Evolutionary conservation across 2,113 vertebrate genomes (phyloP).

Genomic region (Tricholaema leucomelas): DNA sequence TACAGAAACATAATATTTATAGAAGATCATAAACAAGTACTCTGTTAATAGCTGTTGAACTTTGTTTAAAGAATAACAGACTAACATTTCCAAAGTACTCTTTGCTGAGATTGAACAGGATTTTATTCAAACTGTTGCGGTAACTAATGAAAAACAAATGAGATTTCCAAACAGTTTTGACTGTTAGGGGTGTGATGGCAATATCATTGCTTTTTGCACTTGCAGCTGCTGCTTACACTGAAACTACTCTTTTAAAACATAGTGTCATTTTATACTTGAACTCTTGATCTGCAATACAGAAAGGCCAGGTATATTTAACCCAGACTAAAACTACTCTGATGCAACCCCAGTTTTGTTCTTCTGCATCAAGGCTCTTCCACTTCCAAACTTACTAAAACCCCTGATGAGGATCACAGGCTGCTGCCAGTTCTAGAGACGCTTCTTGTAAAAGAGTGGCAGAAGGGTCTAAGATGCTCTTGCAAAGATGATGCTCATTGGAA

Average conservation of each 20-base stretch:
- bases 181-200: slow-evolving; percentile 61
- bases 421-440: neutral
- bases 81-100: slow-evolving; percentile 73
- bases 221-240: slow-evolving; percentile 60
- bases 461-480: neutral
- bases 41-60: slow-evolving; percentile 62
- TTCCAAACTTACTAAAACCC: neutral
- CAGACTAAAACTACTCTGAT: neutral
- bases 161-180: slow-evolving; percentile 71
- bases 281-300: slow-evolving; percentile 39
- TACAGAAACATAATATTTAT: slow-evolving; percentile 65
- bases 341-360: neutral
- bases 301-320: neutral
- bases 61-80: slow-evolving; percentile 72
- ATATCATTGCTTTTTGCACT: slow-evolving; percentile 61
- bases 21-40: slow-evolving; percentile 64
- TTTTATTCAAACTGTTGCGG: slow-evolving; percentile 71
- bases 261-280: slow-evolving; percentile 60
- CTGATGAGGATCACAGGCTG: neutral
- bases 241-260: slow-evolving; percentile 45
- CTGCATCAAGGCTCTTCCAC: neutral
- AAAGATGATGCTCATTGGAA: neutral
- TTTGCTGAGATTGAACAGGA: slow-evolving; percentile 69
- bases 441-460: neutral
- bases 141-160: slow-evolving; percentile 74